Evolutionary conservation across 2,888 invertebrate genomes (phyloP).

Genomic region (Drosophila demipolita): DNA sequence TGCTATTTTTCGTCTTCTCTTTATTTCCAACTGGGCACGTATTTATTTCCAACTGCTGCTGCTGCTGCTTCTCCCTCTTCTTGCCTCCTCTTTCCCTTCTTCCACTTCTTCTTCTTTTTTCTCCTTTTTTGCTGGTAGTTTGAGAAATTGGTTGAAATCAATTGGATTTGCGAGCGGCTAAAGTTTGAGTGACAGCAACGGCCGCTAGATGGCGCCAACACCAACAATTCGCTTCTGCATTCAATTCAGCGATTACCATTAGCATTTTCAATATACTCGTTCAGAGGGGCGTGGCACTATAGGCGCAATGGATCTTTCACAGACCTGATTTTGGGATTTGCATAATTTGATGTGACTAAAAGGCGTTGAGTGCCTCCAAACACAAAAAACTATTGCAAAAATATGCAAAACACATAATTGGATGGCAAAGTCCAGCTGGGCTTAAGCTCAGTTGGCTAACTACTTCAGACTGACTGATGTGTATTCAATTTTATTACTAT

Average conservation of each 20-base stretch:
- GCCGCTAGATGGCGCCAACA: slow-evolving; percentile 39
- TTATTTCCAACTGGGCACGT: slow-evolving; percentile 64
- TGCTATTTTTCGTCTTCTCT: slow-evolving; percentile 70
- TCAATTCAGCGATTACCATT: slow-evolving; percentile 35
- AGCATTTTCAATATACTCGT: slow-evolving; percentile 62
- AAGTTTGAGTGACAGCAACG: slow-evolving; percentile 64
- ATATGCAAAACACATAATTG: slow-evolving; percentile 9
- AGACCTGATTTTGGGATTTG: slow-evolving; percentile 58
- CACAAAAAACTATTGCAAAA: slow-evolving; percentile 36
- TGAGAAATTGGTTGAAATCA: slow-evolving; percentile 76
- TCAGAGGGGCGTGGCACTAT: slow-evolving; percentile 24
- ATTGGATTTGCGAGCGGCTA: slow-evolving; percentile 70
- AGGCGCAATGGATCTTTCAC: slow-evolving; percentile 50
- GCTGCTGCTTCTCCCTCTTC: neutral
- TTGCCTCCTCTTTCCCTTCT: neutral
- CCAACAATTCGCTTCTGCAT: neutral
- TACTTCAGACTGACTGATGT: neutral
- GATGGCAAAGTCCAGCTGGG: neutral
- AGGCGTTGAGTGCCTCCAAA: slow-evolving; percentile 4
- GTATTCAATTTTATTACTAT: neutral
- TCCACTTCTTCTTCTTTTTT: neutral
- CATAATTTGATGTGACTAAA: slow-evolving; percentile 51
- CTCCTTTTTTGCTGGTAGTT: slow-evolving; percentile 3
- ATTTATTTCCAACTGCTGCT: slow-evolving; percentile 34
- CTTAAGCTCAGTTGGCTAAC: neutral